Base-by-base conservation (phyloP, 2,113 vertebrate genomes). In the Recurvirostra avosetta region DNA sequence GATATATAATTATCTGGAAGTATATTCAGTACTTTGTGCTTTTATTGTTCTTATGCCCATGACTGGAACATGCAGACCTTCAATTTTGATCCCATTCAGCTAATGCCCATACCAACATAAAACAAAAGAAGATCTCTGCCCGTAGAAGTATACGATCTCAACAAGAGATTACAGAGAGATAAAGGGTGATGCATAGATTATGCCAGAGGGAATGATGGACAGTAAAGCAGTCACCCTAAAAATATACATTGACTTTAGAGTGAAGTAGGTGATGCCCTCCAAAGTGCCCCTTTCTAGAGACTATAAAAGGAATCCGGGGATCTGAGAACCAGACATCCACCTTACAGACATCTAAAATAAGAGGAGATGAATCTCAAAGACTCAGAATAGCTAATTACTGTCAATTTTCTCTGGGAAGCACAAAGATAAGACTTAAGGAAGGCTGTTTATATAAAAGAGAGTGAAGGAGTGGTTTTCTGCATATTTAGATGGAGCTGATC, bases 61-160 rank as follows among this genome's bases (percentile, higher is more conserved):
- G 79, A 84, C 52, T 29, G 66, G 79, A 95, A 93, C 80, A 89
- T 6, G 11, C 26, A 91, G 90, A 94, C 23, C 84, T 68, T 93
- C 85, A 92, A 53, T 96, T 95, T 90, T 6, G 10, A 73, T 94
- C n/a, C 49, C 55, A n/a, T 95, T 86, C 56, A 79, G 40, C 45
- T 92, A 53, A 71, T 59, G 83, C 45, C 45, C 53, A 36, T 78
- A 91, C 18, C 66, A 78, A 72, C 21, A 59, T 20, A 82, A 67
- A 91, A 93, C 72, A 97, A 90, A 96, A 86, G 73, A 75, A 38
- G 27, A 15, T 76, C 27, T 87, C 94, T 94, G 87, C n/a, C 49
- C 43, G 29, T 56, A 56, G 32, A 77, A 63, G 36, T 81, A 25
- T 18, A 25, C 2, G 3, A 67, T 25, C 47, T 80, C 56, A 87